These are phyloP conservation scores for Nymphalis urticae DNA, from an alignment of 2,888 invertebrate genomes.

Conservation along the genomic window DNA sequence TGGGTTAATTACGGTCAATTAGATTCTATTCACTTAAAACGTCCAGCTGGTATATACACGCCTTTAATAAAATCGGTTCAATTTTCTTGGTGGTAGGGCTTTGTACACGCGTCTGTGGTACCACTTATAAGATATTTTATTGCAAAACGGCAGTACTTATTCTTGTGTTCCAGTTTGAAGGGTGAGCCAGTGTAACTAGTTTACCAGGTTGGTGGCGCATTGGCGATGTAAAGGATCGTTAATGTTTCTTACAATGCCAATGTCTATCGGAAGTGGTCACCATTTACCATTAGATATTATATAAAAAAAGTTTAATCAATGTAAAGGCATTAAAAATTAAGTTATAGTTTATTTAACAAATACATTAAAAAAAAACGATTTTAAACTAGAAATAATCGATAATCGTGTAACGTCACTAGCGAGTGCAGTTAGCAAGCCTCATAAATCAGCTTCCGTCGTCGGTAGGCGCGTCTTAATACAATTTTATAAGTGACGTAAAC, in stretches of 20 bases:
- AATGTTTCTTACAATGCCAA: too few relatives aligned
- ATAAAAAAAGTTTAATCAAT: too few relatives aligned
- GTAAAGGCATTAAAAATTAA: background rate
- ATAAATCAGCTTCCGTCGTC: conserved; percentile 70
- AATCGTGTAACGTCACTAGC: conserved; percentile 44
- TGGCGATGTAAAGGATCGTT: too few relatives aligned
- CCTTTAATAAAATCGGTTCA: background rate
- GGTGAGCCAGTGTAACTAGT: too few relatives aligned
- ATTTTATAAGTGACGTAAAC: conserved; percentile 67
- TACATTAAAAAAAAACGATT: background rate
- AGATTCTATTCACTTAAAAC: background rate
- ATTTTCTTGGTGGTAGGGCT: background rate
- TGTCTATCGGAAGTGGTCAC: too few relatives aligned
- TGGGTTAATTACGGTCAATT: conserved; percentile 8
- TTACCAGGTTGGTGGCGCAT: too few relatives aligned
- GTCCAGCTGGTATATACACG: background rate
- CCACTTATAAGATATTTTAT: too few relatives aligned
- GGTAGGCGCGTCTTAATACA: conserved; percentile 73
- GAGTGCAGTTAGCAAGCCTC: conserved; percentile 61
- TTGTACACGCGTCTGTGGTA: too few relatives aligned
- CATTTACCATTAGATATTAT: too few relatives aligned
- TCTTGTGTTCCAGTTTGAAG: too few relatives aligned
- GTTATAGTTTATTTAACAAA: background rate
- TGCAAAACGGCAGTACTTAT: too few relatives aligned
- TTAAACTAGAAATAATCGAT: conserved; percentile 19